phyloP scores from a whole-genome alignment of 2,888 invertebrate genomes.

The Acleris sparsana region DNA sequence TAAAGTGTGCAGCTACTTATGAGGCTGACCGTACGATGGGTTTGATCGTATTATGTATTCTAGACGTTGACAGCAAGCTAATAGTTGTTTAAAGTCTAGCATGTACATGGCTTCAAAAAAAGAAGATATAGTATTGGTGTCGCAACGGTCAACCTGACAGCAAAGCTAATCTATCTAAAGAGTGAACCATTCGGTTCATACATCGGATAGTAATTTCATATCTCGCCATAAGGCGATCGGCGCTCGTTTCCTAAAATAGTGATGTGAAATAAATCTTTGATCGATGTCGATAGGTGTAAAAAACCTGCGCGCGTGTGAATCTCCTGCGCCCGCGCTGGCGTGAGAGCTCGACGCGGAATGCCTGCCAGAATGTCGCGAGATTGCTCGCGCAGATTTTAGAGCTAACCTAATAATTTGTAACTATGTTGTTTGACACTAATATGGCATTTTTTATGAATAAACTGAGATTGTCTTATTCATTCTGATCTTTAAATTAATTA shows the following conservation, averaged over 20 bases:
- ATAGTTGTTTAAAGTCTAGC: neutral
- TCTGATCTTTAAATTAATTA: neutral
- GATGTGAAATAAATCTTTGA: slow-evolving; percentile 80
- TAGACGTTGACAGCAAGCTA: slow-evolving; percentile 4
- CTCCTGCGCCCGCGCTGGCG: slow-evolving; percentile 67
- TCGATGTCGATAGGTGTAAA: slow-evolving; percentile 71
- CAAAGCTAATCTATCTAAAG: slow-evolving; percentile 46
- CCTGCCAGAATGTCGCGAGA: slow-evolving; percentile 55
- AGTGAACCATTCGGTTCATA: slow-evolving; percentile 60
- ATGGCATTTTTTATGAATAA: slow-evolving; percentile 38
- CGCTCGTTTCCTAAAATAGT: slow-evolving; percentile 81
- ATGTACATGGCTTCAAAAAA: slow-evolving; percentile 24
- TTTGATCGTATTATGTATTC: slow-evolving; percentile 16
- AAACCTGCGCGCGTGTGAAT: slow-evolving; percentile 77
- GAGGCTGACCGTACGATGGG: no score
- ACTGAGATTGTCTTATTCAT: neutral
- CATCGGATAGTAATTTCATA: slow-evolving; percentile 73
- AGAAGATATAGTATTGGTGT: slow-evolving; percentile 24
- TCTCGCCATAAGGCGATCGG: slow-evolving; percentile 69
- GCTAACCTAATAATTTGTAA: slow-evolving; percentile 46
- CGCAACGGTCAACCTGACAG: slow-evolving; percentile 38
- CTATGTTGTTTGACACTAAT: slow-evolving; percentile 43
- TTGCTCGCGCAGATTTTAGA: slow-evolving; percentile 54
- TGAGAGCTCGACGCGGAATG: slow-evolving; percentile 70
- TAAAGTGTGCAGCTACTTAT: no score